phyloP scores from a whole-genome alignment of 92 coral and sea anemone genomes.

The Micromussa lordhowensis region DNA sequence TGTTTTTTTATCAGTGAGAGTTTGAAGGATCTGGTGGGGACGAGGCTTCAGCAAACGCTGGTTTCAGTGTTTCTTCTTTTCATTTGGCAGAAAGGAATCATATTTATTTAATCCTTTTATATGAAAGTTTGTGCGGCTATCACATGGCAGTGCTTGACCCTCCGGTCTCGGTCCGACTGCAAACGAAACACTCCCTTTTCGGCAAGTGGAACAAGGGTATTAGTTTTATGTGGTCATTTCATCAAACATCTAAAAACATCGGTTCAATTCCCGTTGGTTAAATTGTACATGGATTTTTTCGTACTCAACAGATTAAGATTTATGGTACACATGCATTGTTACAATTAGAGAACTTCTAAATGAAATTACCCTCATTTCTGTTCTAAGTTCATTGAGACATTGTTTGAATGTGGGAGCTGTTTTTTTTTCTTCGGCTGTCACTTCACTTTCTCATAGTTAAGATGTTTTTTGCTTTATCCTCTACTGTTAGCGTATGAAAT shows the following conservation, averaged over 20 bases:
- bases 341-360: background rate
- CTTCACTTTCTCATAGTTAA: background rate
- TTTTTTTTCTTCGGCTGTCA: background rate
- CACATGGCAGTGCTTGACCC: background rate
- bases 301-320: background rate
- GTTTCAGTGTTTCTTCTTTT: background rate
- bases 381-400: background rate
- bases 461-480: background rate
- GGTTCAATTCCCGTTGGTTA: background rate
- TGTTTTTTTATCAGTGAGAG: background rate
- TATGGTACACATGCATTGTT: background rate
- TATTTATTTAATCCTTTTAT: background rate
- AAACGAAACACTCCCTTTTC: constrained; percentile 15
- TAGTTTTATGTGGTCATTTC: background rate
- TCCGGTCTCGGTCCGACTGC: background rate
- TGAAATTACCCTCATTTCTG: background rate
- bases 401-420: background rate
- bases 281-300: no score
- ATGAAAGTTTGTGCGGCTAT: background rate
- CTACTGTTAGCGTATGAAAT: background rate
- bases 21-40: background rate
- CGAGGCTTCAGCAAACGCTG: background rate
- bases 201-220: constrained; percentile 13
- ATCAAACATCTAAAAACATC: background rate
- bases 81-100: background rate